Base-by-base conservation (phyloP, 2,888 invertebrate genomes). In the Polyommatus iphigenia region DNA sequence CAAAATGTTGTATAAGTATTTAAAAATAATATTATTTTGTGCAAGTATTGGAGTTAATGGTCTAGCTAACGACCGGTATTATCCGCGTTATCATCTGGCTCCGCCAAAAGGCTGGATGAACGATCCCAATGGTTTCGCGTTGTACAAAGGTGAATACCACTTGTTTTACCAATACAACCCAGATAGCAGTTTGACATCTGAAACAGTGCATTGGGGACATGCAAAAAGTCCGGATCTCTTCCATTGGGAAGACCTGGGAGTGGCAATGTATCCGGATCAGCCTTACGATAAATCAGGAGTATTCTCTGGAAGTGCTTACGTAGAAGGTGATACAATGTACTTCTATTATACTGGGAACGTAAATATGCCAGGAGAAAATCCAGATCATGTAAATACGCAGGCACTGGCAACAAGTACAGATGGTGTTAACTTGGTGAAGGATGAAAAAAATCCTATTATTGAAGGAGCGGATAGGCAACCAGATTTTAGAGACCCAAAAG, bases 41-140 rank as follows among this genome's bases (percentile, higher is more conserved):
- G 67, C 67, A 18, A 73, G 24, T 50, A 2, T 54, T 15, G 8
- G 54, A 13, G 50, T 75, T 0, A 75, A 50, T 50, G 24, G 41
- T 2, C 18, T 75, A 67, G 32, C 6, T 7, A 81, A 85, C 5
- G 83, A 84, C 15, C 82, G 84, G 0, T 91, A 84, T 76, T 87
- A 87, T 72, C 92, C 92, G 2, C 84, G 85, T 0, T 93, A 88
- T 79, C 94, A 94, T 77, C 80, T 90, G 36, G 86, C 88, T 4
- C 91, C 92, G 0, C 85, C 85, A 0, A 24, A 81, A 3, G 94
- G 94, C 71, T 95, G 95, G 95, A 93, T 95, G 87, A 95, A 95
- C 82, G 95, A 95, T 78, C 95, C 95, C 0, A 95, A 95, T 78
- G 95, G 95, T 6, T 91, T 95, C 79, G 87, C 91, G 77, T 80